Evolutionary conservation across 2,797 vertebrate genomes (phyloP).

Genomic region (Lacerta bilineata): DNA sequence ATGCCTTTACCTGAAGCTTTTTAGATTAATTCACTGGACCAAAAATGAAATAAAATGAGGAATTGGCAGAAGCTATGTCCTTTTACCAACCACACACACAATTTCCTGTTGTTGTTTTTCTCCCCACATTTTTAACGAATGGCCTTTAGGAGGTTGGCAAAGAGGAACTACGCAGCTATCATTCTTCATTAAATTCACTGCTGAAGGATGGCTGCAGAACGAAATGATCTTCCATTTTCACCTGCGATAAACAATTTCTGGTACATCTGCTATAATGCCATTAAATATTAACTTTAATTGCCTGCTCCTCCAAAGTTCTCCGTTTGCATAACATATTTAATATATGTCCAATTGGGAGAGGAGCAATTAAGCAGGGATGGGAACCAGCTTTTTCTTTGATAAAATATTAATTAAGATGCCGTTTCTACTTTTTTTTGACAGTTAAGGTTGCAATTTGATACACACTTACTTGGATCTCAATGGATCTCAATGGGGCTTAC

Average conservation of each 20-base stretch:
- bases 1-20: background rate
- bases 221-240: slow-evolving; percentile 39
- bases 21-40: background rate
- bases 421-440: slow-evolving; percentile 15
- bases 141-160: background rate
- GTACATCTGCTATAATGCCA: slow-evolving; percentile 36
- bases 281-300: slow-evolving; percentile 63
- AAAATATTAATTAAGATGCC: slow-evolving; percentile 24
- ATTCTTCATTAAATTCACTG: slow-evolving; percentile 42
- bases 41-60: background rate
- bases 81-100: background rate
- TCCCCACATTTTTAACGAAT: slow-evolving; percentile 23
- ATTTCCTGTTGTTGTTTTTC: background rate
- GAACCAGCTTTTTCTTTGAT: slow-evolving; percentile 21
- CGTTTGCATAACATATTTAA: slow-evolving; percentile 34
- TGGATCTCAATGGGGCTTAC: background rate
- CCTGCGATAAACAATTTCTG: slow-evolving; percentile 25
- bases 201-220: slow-evolving; percentile 33
- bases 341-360: slow-evolving; percentile 16
- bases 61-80: background rate
- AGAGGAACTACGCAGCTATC: background rate
- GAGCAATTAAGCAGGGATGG: slow-evolving; percentile 25
- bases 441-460: background rate
- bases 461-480: too few relatives aligned
- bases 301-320: slow-evolving; percentile 11